Base-by-base conservation (phyloP, 2,888 invertebrate genomes). In the Platycnemis pennipes region DNA sequence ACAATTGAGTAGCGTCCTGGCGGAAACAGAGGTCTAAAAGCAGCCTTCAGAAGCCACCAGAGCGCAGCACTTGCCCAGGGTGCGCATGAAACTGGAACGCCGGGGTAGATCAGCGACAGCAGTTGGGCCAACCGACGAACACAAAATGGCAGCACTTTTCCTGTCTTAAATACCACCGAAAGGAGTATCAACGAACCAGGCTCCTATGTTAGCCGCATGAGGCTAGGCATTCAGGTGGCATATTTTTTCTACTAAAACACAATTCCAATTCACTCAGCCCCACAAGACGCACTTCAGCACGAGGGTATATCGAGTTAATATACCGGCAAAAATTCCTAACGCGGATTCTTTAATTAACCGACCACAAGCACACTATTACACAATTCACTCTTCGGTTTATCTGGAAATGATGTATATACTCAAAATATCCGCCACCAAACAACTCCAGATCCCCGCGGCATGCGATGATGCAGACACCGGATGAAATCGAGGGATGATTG, bases 31-130 rank as follows among this genome's bases (percentile, higher is more conserved):
- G 77, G 77, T 77, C 42, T 91, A 91, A 63, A 91, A 56, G 63
- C 63, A 91, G 91, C 63, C 91, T 91, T 44, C 91, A n/a, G 13
- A 91, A 91, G 49, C 91, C 91, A 91, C 91, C 91, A 91, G 91
- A 63, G 91, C 91, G 91, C 91, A 91, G 91, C 91, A 91, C 91
- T 69, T 91, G 91, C 91, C 91, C 91, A 63, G 26, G 63, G 91
- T 91, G 91, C 91, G 91, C 91, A 91, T 63, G 91, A 91, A 91
- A 91, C 91, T 91, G 91, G 91, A 91, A 91, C 91, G 91, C 91
- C 91, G 63, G 91, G 91, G 69, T 42, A 91, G 56, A 91, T 31
- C 44, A 45, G 63, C 63, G 49, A 44, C 53, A 91, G 44, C 91
- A 91, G 91, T 91, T n/a, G 91, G 56, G 91, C 91, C 91, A 91